phyloP scores from a whole-genome alignment of 2,888 invertebrate species.

The Hofmannophila pseudospretella region DNA sequence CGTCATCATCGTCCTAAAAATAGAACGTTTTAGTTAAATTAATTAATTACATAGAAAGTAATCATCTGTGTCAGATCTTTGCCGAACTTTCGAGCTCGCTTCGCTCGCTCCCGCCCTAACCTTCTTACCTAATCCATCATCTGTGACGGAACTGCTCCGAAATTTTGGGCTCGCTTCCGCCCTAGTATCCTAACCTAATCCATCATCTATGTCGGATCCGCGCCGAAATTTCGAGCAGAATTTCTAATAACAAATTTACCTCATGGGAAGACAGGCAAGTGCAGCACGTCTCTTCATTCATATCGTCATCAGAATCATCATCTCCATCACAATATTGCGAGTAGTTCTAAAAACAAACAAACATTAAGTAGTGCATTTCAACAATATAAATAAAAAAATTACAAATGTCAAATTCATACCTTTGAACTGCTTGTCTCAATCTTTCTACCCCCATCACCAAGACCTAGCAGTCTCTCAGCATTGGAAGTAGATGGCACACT shows the following conservation, averaged over 20 bases:
- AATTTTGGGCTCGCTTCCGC: too few species aligned
- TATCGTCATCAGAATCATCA: constrained; percentile 65
- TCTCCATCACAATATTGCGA: constrained; percentile 47
- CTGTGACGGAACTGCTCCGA: too few species aligned
- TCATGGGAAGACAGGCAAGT: constrained; percentile 68
- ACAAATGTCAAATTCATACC: not conserved
- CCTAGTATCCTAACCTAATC: too few species aligned
- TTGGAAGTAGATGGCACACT: constrained; percentile 65
- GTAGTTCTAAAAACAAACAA: constrained; percentile 36
- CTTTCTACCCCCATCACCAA: constrained; percentile 42
- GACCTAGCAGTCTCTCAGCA: constrained; percentile 61
- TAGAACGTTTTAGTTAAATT: too few species aligned
- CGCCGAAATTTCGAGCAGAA: too few species aligned
- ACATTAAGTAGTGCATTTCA: too few species aligned
- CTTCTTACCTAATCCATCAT: too few species aligned
- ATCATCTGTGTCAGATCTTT: not conserved
- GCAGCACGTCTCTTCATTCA: constrained; percentile 56
- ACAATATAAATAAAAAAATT: not conserved
- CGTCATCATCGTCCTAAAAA: constrained; percentile 59
- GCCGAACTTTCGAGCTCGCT: too few species aligned
- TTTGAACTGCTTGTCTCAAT: constrained; percentile 27
- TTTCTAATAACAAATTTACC: constrained; percentile 29
- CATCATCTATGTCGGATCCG: too few species aligned
- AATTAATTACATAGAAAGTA: not conserved
- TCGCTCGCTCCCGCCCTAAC: too few species aligned